phyloP scores from a whole-genome alignment of 1,140 invertebrate species.

The Varroa destructor region DNA sequence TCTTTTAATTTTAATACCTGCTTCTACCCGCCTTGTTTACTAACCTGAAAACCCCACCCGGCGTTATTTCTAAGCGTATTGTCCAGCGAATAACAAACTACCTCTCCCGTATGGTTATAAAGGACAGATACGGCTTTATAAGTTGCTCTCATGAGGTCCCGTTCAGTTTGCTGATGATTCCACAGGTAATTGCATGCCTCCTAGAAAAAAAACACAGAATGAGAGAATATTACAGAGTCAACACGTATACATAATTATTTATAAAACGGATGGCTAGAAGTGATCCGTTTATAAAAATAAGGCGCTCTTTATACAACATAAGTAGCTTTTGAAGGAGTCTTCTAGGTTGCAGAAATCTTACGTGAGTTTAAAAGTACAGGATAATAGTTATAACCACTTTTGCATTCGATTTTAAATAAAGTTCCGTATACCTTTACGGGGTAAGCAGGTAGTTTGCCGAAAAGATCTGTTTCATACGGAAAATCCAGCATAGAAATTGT shows the following conservation, averaged over 20 bases:
- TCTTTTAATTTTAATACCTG: too few species aligned
- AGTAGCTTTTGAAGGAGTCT: too few species aligned
- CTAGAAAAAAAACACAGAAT: constrained; percentile 38
- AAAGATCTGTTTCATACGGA: constrained; percentile 65
- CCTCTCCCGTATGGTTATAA: constrained; percentile 61
- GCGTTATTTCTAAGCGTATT: constrained; percentile 48
- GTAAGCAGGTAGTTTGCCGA: constrained; percentile 61
- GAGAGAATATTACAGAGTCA: constrained; percentile 28
- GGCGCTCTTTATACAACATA: too few species aligned
- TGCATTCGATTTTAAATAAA: too few species aligned
- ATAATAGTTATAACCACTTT: too few species aligned
- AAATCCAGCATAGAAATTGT: constrained; percentile 75
- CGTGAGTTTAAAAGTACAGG: too few species aligned
- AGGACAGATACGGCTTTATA: constrained; percentile 56
- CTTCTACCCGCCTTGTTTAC: not conserved
- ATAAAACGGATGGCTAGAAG: too few species aligned
- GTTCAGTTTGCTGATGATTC: constrained; percentile 42
- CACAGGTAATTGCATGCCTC: constrained; percentile 46
- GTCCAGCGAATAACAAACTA: constrained; percentile 47
- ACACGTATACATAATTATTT: too few species aligned
- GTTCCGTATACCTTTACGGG: constrained; percentile 52
- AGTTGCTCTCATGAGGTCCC: constrained; percentile 48
- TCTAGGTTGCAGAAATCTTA: too few species aligned
- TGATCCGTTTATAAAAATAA: too few species aligned
- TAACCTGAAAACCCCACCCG: constrained; percentile 63